A percentile compares a stretch with the other conserved stretches of the same genome.
Evolutionary conservation across 2,888 invertebrate species (phyloP).

Genomic region (Steromphala cineraria): DNA sequence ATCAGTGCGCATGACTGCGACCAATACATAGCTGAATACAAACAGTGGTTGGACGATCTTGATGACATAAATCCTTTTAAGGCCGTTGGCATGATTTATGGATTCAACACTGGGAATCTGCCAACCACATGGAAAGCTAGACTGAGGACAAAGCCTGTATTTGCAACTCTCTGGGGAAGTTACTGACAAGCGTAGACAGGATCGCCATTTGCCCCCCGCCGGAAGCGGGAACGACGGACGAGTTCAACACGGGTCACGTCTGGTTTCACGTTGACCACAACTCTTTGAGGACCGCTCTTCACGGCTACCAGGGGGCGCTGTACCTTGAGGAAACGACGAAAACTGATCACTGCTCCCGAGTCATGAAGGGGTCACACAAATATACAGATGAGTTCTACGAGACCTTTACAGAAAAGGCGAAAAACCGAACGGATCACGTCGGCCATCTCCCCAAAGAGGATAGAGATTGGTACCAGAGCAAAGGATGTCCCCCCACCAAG

Average conservation of each 20-base stretch:
- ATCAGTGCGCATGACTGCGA: slow-evolving; percentile 33
- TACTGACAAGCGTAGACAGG: slow-evolving; percentile 57
- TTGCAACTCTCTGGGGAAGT: slow-evolving; percentile 59
- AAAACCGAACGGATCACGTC: slow-evolving; percentile 25
- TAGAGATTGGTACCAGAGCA: slow-evolving; percentile 37
- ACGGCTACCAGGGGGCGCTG: slow-evolving; percentile 60
- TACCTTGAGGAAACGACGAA: slow-evolving; percentile 54
- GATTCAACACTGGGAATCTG: slow-evolving; percentile 48
- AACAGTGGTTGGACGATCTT: slow-evolving; percentile 36
- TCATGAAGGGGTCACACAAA: slow-evolving; percentile 52
- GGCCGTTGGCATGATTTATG: slow-evolving; percentile 42
- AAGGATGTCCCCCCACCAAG: slow-evolving; percentile 43
- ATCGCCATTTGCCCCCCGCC: slow-evolving; percentile 58
- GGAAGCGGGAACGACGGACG: slow-evolving; percentile 38
- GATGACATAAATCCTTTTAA: slow-evolving; percentile 25
- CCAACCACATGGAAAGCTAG: slow-evolving; percentile 50
- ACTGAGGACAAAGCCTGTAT: slow-evolving; percentile 48
- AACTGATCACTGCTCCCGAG: slow-evolving; percentile 52
- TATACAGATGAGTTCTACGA: slow-evolving; percentile 42
- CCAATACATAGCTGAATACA: slow-evolving; percentile 16
- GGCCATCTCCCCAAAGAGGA: slow-evolving; percentile 40
- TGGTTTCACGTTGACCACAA: slow-evolving; percentile 61
- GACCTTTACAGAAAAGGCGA: slow-evolving; percentile 25
- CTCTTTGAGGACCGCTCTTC: slow-evolving; percentile 44
- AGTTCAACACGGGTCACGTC: slow-evolving; percentile 24